Conservation (phyloP, 2,797 vertebrate genomes). For the Scleropages formosus region DNA sequence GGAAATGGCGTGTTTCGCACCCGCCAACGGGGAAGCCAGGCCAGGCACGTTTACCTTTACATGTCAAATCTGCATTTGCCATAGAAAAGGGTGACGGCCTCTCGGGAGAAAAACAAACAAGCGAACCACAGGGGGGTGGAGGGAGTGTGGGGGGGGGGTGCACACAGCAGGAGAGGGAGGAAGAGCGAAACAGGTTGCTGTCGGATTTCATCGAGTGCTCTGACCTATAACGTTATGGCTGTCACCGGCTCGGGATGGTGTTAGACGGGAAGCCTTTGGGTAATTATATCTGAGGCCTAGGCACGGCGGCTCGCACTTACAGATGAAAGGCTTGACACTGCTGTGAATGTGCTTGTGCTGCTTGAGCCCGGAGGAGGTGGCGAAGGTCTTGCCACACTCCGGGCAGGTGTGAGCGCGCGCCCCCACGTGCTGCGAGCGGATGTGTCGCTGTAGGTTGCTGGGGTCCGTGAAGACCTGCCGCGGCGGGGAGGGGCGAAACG, state of each 20-base stretch:
- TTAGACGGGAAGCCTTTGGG: constrained; percentile 54
- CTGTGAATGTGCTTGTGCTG: constrained; percentile 99
- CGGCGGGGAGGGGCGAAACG: neutral
- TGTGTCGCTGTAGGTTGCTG: constrained; percentile 97
- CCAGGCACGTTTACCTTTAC: constrained; percentile 54
- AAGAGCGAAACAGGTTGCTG: constrained; percentile 34
- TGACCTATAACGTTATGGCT: constrained; percentile 61
- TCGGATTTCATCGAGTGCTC: constrained; percentile 53
- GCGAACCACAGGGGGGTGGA: constrained; percentile 17
- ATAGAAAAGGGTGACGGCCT: constrained; percentile 39
- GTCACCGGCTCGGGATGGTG: constrained; percentile 52
- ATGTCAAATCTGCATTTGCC: constrained; percentile 49
- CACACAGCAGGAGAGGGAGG: constrained; percentile 25
- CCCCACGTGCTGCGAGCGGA: constrained; percentile 95
- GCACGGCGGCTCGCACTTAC: constrained; percentile 78
- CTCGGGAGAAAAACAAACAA: constrained; percentile 36
- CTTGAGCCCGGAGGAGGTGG: constrained; percentile 97
- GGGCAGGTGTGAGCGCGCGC: constrained; percentile 94
- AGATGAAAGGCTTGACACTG: constrained; percentile 99
- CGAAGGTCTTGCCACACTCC: constrained; percentile 97
- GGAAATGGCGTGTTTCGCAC: constrained; percentile 40
- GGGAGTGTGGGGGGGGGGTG: neutral
- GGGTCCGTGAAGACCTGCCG: constrained; percentile 95
- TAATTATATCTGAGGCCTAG: constrained; percentile 52
- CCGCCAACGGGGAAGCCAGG: constrained; percentile 40